A percentile compares a stretch with the other conserved stretches of the same genome.
Evolutionary conservation across 2,113 vertebrate genomes (phyloP).

Genomic region (Erythrocebus patas): DNA sequence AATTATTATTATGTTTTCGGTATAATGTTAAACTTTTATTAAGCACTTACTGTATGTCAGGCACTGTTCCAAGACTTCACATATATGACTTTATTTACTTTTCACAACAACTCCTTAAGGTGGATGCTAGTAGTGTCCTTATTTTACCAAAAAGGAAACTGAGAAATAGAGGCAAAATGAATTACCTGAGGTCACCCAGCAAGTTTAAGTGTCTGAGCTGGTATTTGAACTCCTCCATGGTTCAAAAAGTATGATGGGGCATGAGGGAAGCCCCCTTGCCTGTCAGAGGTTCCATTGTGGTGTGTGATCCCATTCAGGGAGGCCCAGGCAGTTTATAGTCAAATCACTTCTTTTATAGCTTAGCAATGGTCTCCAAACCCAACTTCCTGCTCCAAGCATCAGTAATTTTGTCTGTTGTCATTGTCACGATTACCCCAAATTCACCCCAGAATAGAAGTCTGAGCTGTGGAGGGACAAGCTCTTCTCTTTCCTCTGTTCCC

Average conservation of each 20-base stretch:
- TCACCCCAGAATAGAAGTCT: neutral
- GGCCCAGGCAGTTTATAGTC: neutral
- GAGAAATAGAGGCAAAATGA: constrained; percentile 44
- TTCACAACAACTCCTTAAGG: neutral
- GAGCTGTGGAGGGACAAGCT: neutral
- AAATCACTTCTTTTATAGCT: neutral
- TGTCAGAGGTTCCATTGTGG: neutral
- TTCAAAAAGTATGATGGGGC: neutral
- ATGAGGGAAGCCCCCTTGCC: neutral
- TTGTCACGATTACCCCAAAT: neutral
- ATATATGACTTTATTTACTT: neutral
- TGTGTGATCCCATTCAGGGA: neutral
- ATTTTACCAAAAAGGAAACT: constrained; percentile 27
- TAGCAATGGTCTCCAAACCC: neutral
- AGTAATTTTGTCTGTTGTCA: neutral
- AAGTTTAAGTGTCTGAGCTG: neutral
- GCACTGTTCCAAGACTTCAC: neutral
- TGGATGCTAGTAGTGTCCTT: neutral
- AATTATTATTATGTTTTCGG: neutral
- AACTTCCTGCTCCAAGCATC: neutral
- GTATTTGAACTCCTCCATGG: constrained; percentile 40
- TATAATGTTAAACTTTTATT: neutral
- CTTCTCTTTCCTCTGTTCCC: neutral
- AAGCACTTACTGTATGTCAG: neutral
- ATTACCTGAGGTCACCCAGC: constrained; percentile 35